Evolutionary conservation across 2,797 vertebrate genomes (phyloP).

Genomic region (Aphelocoma californica): DNA sequence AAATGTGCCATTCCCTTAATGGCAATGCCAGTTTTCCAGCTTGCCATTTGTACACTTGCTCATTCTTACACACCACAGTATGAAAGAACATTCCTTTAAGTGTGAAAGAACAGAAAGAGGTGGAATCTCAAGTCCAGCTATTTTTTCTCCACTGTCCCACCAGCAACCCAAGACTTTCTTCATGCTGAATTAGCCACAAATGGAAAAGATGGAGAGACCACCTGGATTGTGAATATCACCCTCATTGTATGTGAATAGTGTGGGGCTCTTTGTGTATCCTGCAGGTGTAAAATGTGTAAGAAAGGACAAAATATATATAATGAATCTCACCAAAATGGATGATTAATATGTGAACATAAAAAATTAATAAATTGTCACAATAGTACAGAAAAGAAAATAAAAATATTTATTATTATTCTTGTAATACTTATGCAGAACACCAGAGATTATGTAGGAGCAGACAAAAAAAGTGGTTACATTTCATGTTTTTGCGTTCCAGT

Average conservation of each 20-base stretch:
- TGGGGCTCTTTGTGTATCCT: neutral
- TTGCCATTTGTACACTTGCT: neutral
- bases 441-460: neutral
- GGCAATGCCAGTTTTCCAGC: neutral
- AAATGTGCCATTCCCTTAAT: neutral
- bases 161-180: neutral
- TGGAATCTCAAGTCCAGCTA: neutral
- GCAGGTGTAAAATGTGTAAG: neutral
- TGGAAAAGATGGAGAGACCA: neutral
- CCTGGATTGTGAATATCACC: neutral
- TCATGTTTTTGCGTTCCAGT: neutral
- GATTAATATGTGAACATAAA: neutral
- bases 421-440: neutral
- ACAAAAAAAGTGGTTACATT: neutral
- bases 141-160: neutral
- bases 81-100: neutral
- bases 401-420: neutral
- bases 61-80: neutral
- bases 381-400: neutral
- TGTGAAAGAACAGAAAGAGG: neutral
- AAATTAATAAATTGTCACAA: neutral
- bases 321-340: neutral
- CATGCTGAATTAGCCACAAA: neutral
- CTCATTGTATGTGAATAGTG: rapidly evolving
- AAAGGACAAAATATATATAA: neutral